A percentile compares a stretch with the other conserved stretches of the same genome.
These are phyloP conservation scores for Cyprinella venusta DNA, from an alignment of 2,797 vertebrate species.

Conservation along the genomic window DNA sequence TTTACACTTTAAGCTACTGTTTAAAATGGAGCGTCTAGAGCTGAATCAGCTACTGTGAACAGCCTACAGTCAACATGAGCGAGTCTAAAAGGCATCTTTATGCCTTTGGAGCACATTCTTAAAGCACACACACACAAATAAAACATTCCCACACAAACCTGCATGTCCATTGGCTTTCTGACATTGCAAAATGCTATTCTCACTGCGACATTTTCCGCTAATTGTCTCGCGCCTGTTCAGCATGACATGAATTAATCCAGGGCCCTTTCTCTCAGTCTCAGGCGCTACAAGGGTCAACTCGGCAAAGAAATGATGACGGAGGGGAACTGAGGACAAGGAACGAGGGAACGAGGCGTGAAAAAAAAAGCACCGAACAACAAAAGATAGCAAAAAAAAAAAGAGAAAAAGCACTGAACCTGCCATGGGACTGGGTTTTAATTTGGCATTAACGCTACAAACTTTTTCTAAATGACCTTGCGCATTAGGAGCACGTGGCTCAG, in stretches of 20 bases:
- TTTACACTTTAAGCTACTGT: slow-evolving; percentile 44
- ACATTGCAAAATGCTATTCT: slow-evolving; percentile 64
- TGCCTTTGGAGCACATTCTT: slow-evolving; percentile 41
- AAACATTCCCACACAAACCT: slow-evolving; percentile 6
- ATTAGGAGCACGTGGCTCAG: slow-evolving; percentile 64
- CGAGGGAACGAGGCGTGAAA: slow-evolving; percentile 55
- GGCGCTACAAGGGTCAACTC: slow-evolving; percentile 64
- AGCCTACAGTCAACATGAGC: slow-evolving; percentile 1
- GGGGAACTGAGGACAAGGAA: slow-evolving; percentile 33
- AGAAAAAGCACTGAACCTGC: slow-evolving; percentile 10
- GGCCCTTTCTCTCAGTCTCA: slow-evolving; percentile 56
- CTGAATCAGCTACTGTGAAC: slow-evolving; percentile 49
- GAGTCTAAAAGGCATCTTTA: too few species aligned
- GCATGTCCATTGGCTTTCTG: slow-evolving; percentile 19
- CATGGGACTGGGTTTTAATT: slow-evolving; percentile 36
- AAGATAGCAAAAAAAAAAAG: slow-evolving; percentile 50
- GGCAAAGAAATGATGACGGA: slow-evolving; percentile 7
- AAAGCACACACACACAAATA: slow-evolving; percentile 51
- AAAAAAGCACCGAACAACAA: slow-evolving; percentile 29
- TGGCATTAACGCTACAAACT: slow-evolving; percentile 46
- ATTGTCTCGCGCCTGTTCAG: slow-evolving; percentile 66
- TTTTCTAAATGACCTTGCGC: slow-evolving; percentile 55
- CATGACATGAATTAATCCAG: slow-evolving; percentile 66
- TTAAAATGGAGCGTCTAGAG: slow-evolving; percentile 48
- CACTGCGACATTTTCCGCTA: slow-evolving; percentile 63